phyloP scores from a whole-genome alignment of 2,797 vertebrate species.

The Hylomyscus alleni region DNA sequence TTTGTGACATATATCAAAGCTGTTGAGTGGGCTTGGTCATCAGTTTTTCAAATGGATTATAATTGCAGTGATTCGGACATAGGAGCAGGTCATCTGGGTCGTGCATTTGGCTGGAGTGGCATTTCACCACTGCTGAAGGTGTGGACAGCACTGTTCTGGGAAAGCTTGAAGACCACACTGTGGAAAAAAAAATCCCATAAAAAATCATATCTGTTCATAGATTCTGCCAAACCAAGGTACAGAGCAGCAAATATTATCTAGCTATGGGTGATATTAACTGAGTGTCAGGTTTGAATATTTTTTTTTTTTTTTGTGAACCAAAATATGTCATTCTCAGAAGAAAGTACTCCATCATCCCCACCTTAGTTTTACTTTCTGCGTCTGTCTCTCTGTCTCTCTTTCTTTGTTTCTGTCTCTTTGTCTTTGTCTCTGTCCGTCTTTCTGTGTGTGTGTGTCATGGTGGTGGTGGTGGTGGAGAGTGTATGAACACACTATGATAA shows the following conservation, averaged over 20 bases:
- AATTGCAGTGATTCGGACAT: background rate
- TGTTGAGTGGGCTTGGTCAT: background rate
- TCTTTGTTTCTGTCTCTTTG: too few species aligned
- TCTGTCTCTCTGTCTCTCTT: background rate
- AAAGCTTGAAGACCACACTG: background rate
- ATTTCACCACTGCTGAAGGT: background rate
- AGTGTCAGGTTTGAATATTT: background rate
- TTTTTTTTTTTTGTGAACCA: background rate
- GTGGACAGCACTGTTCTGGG: background rate
- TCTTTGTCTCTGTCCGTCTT: too few species aligned
- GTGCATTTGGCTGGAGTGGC: background rate
- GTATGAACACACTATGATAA: background rate
- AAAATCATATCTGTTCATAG: background rate
- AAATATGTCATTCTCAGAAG: background rate
- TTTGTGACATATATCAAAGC: background rate
- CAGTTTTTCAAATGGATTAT: background rate
- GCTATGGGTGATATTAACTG: background rate
- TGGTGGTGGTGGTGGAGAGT: background rate
- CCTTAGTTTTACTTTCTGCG: background rate
- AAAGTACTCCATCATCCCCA: background rate
- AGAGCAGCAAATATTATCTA: background rate
- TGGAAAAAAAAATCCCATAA: background rate
- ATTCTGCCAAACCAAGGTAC: constrained; percentile 9
- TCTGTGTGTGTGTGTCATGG: background rate
- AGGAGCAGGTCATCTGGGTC: background rate